Evolutionary conservation across 2,888 invertebrate species (phyloP).

Genomic region (Balanococcus diminutus): DNA sequence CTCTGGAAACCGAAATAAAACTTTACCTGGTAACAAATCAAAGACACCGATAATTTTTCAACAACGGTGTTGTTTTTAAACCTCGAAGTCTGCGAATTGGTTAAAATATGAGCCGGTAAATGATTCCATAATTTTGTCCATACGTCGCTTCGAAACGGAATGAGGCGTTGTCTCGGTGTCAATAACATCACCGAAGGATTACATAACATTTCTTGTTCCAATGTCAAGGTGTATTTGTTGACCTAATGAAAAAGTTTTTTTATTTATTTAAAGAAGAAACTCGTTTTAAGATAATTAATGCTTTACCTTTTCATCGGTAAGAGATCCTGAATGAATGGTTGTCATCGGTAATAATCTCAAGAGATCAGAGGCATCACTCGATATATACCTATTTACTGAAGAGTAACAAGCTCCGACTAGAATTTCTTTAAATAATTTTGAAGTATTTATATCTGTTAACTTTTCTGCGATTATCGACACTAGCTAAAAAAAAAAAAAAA

Average conservation of each 20-base stretch:
- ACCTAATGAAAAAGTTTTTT: conserved; percentile 61
- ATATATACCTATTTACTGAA: conserved; percentile 73
- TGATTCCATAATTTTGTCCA: conserved; percentile 84
- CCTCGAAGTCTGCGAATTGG: conserved; percentile 61
- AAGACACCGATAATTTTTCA: conserved; percentile 78
- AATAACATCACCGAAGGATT: conserved; percentile 82
- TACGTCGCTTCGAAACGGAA: conserved; percentile 80
- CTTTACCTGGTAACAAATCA: conserved; percentile 79
- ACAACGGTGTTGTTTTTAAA: conserved; percentile 74
- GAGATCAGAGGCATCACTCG: conserved; percentile 73
- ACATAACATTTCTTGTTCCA: conserved; percentile 72
- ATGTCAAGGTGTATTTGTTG: conserved; percentile 65
- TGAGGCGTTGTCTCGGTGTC: conserved; percentile 80
- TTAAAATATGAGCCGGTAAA: conserved; percentile 58
- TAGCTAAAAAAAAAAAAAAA: conserved; percentile 57
- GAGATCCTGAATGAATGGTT: conserved; percentile 58
- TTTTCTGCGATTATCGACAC: conserved; percentile 58
- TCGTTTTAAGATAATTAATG: not conserved
- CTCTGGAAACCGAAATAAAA: too few relatives aligned
- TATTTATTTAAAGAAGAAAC: not conserved
- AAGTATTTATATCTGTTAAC: conserved; percentile 67
- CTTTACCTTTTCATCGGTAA: conserved; percentile 44
- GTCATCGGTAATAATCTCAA: conserved; percentile 75
- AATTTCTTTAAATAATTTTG: conserved; percentile 79
- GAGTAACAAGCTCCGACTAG: conserved; percentile 77